Conservation (phyloP, 92 coral and sea anemone genomes). For the Porites evermanni region DNA sequence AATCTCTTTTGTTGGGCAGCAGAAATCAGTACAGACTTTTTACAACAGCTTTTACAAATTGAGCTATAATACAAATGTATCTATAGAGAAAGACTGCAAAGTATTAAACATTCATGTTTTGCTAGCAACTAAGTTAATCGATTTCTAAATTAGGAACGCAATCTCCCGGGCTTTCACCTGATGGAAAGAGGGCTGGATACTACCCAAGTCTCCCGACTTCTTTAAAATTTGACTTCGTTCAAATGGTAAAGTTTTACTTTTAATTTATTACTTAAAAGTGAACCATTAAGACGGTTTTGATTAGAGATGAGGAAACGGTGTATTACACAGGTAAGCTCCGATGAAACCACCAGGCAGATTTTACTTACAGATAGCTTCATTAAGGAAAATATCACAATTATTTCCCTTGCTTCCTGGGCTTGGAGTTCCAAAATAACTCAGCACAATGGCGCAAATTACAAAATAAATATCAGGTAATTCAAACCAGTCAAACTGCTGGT, state of each 20-base stretch:
- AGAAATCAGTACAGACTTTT: no score
- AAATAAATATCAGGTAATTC: constrained; percentile 18
- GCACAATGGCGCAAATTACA: constrained; percentile 25
- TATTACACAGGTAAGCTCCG: constrained; percentile 13
- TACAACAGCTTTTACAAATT: no score
- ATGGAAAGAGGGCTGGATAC: no score
- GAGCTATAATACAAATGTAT: no score
- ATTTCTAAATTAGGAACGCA: constrained; percentile 1
- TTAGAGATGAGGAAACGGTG: neutral
- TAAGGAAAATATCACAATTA: constrained; percentile 35
- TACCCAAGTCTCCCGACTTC: neutral
- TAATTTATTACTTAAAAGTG: no score
- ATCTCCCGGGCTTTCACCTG: neutral
- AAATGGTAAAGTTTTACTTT: neutral
- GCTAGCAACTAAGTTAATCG: neutral
- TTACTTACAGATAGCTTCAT: constrained; percentile 38
- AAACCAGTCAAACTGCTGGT: constrained; percentile 21
- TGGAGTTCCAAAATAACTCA: constrained; percentile 30
- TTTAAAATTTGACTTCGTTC: neutral
- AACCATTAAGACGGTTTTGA: neutral
- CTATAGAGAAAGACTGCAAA: neutral
- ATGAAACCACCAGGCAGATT: constrained; percentile 29
- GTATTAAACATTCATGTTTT: neutral
- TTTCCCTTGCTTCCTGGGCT: constrained; percentile 42
- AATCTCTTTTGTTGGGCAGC: no score